Percentiles rank a stretch among this genome's conserved stretches.
phyloP scores from a whole-genome alignment of 2,797 vertebrate species.

The Alca torda region DNA sequence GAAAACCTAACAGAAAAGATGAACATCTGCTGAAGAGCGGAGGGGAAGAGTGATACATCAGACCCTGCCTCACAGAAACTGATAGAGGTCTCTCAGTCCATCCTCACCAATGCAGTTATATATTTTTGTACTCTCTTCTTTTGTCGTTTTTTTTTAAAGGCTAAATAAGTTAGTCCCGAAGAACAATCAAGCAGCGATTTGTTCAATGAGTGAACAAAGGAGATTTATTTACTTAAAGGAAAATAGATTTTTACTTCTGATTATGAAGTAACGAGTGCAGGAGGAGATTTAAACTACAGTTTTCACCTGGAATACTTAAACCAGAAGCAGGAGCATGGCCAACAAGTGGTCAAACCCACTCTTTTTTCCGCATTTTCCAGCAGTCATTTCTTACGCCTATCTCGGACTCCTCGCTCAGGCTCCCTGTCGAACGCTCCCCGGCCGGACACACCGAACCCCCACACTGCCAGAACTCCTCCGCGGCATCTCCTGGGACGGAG shows the following conservation, averaged over 20 bases:
- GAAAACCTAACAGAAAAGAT: background rate
- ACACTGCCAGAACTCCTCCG: fast-evolving
- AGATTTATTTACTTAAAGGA: background rate
- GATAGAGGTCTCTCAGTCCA: background rate
- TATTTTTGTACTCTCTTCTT: too few relatives aligned
- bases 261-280: fast-evolving
- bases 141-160: background rate
- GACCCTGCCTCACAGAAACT: background rate
- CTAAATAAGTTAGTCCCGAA: background rate
- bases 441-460: fast-evolving
- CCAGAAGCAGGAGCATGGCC: fast-evolving
- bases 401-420: fast-evolving
- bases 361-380: background rate
- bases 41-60: background rate
- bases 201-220: background rate
- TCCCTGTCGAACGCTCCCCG: too few relatives aligned
- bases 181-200: background rate
- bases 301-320: background rate
- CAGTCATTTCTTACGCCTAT: fast-evolving
- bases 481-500: fast-evolving
- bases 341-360: fast-evolving
- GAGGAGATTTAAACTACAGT: background rate
- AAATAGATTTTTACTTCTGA: background rate
- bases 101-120: background rate
- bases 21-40: background rate